Conservation (phyloP, 2,888 invertebrate genomes). For the Trachelus tabidus region DNA sequence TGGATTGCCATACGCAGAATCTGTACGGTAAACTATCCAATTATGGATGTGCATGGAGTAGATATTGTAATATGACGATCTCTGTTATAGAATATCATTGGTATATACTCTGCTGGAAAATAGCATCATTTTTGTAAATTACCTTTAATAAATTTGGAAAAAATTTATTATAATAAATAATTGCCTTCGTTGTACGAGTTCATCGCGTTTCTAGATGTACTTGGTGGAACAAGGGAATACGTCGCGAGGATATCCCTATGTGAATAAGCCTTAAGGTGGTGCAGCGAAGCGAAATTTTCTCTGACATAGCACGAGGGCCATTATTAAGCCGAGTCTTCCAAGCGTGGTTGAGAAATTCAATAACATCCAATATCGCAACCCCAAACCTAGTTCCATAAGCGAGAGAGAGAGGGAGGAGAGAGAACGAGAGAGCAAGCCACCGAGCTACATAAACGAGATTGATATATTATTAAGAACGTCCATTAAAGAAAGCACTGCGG, state of each 20-base stretch:
- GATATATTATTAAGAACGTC: constrained; percentile 61
- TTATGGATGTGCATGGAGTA: not conserved
- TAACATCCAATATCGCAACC: constrained; percentile 41
- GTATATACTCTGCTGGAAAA: not conserved
- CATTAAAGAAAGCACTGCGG: constrained; percentile 55
- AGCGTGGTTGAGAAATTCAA: constrained; percentile 45
- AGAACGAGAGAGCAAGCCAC: not conserved
- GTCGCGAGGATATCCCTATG: not conserved
- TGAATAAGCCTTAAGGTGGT: not conserved
- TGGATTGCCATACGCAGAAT: constrained; percentile 34
- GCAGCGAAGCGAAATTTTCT: not conserved
- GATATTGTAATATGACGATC: not conserved
- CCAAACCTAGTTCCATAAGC: constrained; percentile 9
- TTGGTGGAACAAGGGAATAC: not conserved
- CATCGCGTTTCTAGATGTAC: not conserved
- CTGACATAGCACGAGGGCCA: constrained; percentile 31
- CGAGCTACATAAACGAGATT: constrained; percentile 53
- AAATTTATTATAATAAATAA: not conserved
- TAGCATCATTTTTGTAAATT: not conserved
- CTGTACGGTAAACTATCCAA: not conserved
- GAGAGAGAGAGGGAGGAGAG: too few species aligned
- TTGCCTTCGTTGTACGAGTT: not conserved
- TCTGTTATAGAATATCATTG: not conserved
- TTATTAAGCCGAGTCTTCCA: constrained; percentile 46
- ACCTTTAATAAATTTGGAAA: not conserved